These are phyloP conservation scores for Xiphorhynchus erythropygius DNA, from an alignment of 2,797 vertebrate species.

Conservation along the genomic window DNA sequence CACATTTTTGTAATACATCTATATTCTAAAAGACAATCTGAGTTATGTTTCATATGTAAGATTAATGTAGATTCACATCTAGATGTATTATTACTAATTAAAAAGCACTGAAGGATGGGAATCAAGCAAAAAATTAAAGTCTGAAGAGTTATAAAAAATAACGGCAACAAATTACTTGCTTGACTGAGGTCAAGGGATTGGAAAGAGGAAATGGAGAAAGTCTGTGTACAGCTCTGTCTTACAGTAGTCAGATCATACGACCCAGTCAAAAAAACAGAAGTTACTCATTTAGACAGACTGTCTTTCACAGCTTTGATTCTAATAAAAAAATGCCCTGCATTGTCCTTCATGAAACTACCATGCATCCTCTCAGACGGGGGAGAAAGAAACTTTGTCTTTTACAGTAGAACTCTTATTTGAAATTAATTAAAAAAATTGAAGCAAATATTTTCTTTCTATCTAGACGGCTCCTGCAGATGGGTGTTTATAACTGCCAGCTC, in stretches of 20 bases:
- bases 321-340: neutral
- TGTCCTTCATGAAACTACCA: neutral
- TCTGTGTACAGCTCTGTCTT: neutral
- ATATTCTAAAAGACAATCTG: neutral
- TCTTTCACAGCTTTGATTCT: neutral
- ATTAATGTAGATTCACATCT: neutral
- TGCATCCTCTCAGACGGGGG: neutral
- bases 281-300: neutral
- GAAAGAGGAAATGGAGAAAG: neutral
- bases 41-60: neutral
- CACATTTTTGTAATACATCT: neutral
- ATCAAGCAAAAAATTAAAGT: neutral
- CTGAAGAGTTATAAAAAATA: neutral
- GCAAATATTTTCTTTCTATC: slow-evolving; percentile 20
- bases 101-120: neutral
- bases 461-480: slow-evolving; percentile 97
- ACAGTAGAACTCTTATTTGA: neutral
- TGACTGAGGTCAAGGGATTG: neutral
- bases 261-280: neutral
- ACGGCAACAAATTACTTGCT: neutral
- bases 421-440: neutral
- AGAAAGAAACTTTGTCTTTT: neutral
- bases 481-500: slow-evolving; percentile 95
- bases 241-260: neutral
- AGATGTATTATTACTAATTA: neutral